Base-by-base conservation (phyloP, 2,888 invertebrate species). In the Penaeus monodon region DNA sequence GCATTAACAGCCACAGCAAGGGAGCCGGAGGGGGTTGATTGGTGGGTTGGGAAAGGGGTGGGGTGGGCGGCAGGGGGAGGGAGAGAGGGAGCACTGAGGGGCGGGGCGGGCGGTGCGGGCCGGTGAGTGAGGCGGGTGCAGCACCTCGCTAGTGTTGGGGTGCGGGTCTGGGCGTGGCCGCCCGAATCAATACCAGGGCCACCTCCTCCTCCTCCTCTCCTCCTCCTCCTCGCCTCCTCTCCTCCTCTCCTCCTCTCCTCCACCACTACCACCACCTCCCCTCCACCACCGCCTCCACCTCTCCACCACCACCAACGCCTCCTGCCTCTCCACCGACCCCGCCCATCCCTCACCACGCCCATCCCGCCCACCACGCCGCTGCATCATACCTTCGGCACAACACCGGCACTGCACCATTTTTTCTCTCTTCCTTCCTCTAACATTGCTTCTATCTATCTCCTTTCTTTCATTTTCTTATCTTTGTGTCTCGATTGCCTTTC, bases 181-280 rank as follows among this genome's bases (percentile, higher is more conserved):
- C 78, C 57, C 49, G 63, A 49, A 78, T 78, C 78, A 78, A 78
- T 49, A 73, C 73, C 73, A 73, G 73, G 73, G 38, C 73, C 73
- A 24, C 73, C 27, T 33, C 73, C 73, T 27, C 73, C 73, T 29
- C 20, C 73, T 57, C 57, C 57, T 57, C 29, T 17, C 33, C n/a
- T 4, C n/a, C 29, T 29, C n/a, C 68, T 29, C 73, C 27, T 38
- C n/a, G 10, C 24, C 22, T 27, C 70, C 14, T 38, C 73, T 22
- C 73, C 73, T 20, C 73, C 1, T 17, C 73, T 38, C 22, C 73
- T 20, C n/a, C 14, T 38, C 73, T 22, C 27, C n/a, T 7, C 73
- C 29, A 73, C 73, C 1, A 73, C 73, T 12, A 70, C 70, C 70
- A 73, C 73, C 73, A 14, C 57, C 57, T 17, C 57, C 17, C 57